These are phyloP conservation scores for Dendrocopos noguchii DNA, from an alignment of 2,113 vertebrate genomes.

Conservation along the genomic window DNA sequence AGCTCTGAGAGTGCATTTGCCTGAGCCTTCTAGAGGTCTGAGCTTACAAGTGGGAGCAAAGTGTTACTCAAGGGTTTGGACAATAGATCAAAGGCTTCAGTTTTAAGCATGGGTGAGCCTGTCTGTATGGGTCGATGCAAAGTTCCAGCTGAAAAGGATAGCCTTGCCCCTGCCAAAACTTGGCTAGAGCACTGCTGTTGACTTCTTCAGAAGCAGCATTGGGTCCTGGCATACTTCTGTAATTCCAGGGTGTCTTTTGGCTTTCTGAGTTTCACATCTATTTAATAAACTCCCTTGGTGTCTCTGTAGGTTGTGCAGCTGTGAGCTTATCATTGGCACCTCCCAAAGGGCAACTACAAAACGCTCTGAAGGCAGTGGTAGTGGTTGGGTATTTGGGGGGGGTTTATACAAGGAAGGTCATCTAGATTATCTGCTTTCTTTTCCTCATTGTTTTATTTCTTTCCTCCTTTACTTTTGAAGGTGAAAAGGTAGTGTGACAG, in stretches of 20 bases:
- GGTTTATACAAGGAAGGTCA: not conserved
- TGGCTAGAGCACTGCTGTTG: not conserved
- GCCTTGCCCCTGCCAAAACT: not conserved
- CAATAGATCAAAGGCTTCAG: constrained; percentile 29
- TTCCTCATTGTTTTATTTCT: not conserved
- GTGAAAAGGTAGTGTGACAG: not conserved
- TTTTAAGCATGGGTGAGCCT: not conserved
- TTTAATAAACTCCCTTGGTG: constrained; percentile 1
- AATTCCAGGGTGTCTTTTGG: not conserved
- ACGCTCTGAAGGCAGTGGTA: not conserved
- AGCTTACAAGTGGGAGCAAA: constrained; percentile 42
- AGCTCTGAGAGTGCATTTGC: constrained; percentile 37
- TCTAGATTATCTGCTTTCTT: not conserved
- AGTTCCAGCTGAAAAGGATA: not conserved
- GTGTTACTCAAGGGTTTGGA: not conserved
- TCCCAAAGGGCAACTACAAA: constrained; percentile 5
- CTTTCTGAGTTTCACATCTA: not conserved
- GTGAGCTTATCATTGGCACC: constrained; percentile 37
- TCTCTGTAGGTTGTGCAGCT: not conserved
- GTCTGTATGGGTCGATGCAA: not conserved
- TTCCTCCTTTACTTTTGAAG: not conserved
- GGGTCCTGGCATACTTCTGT: not conserved
- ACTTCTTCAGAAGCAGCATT: not conserved
- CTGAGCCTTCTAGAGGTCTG: constrained; percentile 32
- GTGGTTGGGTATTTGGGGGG: accelerated